Evolutionary conservation across 2,797 vertebrate genomes (phyloP), one percentile per base, ranked within the genome.

Genomic region (Mormyrus hasselquistii): DNA sequence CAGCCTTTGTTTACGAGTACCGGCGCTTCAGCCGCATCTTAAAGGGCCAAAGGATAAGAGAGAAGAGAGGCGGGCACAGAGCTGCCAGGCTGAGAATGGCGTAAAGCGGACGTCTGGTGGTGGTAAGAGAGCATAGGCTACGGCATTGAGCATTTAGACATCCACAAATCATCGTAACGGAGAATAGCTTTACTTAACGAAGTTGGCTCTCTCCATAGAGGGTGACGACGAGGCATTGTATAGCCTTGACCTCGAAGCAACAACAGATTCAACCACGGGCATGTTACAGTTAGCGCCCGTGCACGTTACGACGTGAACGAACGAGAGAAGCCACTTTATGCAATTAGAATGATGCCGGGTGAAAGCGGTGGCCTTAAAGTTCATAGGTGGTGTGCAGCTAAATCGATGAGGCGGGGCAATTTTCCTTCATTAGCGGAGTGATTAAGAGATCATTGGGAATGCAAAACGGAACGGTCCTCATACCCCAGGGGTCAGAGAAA

Each of bases 381-480:
- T 92, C 90, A 91, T 92, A 90, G 88, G 90, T 91, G 90, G 84
- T 90, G 91, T 91, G 90, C 91, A 2, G 92, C 85, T 89, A 92
- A 93, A 95, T 95, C 93, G 94, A 93, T 95, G 94, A 91, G 55
- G 91, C 90, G 62, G 91, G 91, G 92, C 91, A 87, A 91, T 90
- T 91, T 47, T 89, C 90, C 90, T 92, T 93, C 93, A 95, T 95
- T 94, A 94, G 92, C 14, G 90, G 94, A 94, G 92, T 93, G 93
- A 95, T 95, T 94, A 94, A 93, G 90, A 92, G 92, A 93, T 94
- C 90, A 93, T 94, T 94, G 92, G 91, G 91, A 93, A 92, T 91
- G 91, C 92, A 93, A 92, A 94, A 91, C 89, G 50, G 55, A 89
- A 91, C 90, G 91, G 90, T 90, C 91, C 87, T 83, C 89, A 91